Base-by-base conservation (phyloP, 2,113 vertebrate genomes). In the Campylomormyrus tamandua region DNA sequence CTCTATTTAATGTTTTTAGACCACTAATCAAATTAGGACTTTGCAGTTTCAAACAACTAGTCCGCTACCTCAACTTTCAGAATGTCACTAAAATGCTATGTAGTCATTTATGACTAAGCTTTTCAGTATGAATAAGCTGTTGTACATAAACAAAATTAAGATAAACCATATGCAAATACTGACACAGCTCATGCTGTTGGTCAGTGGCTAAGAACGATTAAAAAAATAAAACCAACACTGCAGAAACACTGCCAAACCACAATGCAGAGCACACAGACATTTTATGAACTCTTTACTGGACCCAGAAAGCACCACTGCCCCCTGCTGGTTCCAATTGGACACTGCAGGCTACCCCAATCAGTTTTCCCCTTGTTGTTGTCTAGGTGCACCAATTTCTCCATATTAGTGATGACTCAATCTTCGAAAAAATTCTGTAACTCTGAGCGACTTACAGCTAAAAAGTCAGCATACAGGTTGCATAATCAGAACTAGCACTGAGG, bases 261-360 rank as follows among this genome's bases (percentile, higher is more conserved):
- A 46, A 35, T 80, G 83, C 39, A 48, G 42, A 24, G 8, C 19
- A 46, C 17, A 46, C 39, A 84, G 45, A 45, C 19, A 84, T 48
- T 21, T 46, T 46, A 27, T 27, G 19, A 35, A 15, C 0, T 13
- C 19, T 31, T n/a, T 24, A 24, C 13, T 31, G 35, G 7, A 53
- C 3, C 3, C 21, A 88, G 39, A 88, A 87, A 88, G 49, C 52
- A 53, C 45, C 74, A 90, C 49, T 90, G 87, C 90, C 90, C 86
- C 50, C 87, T 88, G 39, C 49, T 88, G 90, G 2, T 15, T 35
- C 27, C 11, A 1, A 50, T 13, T 19, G 70, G 42, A 21, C 49
- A 90, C 45, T 46, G 13, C 42, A 49, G 9, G 19, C 17, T 42
- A 45, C 13, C 5, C 39, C 39, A 19, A 83, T 83, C 39, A 83